Evolutionary conservation across 2,888 invertebrate species (phyloP), one percentile per base, ranked within the genome.

Genomic region (Amaurobius ferox): DNA sequence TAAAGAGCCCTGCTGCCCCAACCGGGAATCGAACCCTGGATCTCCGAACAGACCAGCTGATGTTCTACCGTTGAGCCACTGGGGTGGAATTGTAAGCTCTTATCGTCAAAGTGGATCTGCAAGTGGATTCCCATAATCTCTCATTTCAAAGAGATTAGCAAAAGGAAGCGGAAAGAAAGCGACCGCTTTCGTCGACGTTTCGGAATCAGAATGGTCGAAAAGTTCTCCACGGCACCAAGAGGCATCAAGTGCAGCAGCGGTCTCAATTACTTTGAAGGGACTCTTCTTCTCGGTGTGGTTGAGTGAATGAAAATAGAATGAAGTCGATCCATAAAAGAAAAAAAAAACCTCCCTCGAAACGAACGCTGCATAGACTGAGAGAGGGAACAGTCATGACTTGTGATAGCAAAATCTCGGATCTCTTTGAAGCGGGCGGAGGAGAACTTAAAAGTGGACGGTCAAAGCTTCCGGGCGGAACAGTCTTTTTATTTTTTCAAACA

Each of bases 181-280:
- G 55, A 55, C n/a, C 23, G 55, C 5, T 23, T 55, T 23, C 55
- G 23, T 11, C 11, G 55, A 23, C 23, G n/a, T n/a, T n/a, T n/a
- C n/a, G n/a, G n/a, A n/a, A n/a, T n/a, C n/a, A n/a, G n/a, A n/a
- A n/a, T n/a, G n/a, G n/a, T n/a, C n/a, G n/a, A n/a, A n/a, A n/a
- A n/a, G n/a, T n/a, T n/a, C n/a, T n/a, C n/a, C n/a, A n/a, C n/a
- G n/a, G n/a, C n/a, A n/a, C n/a, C n/a, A n/a, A n/a, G n/a, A n/a
- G n/a, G n/a, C n/a, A n/a, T 55, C 55, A 55, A 55, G 55, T 55
- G 55, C 23, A 3, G 55, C 55, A 23, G 55, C 55, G n/a, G n/a
- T n/a, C n/a, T 3, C 55, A n/a, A 23, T 55, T 55, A 11, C 55
- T 55, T 55, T 55, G 55, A 55, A 55, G 55, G 19, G 2, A 55